Evolutionary conservation across 2,113 vertebrate species (phyloP).

Genomic region (Ictidomys tridecemlineatus): DNA sequence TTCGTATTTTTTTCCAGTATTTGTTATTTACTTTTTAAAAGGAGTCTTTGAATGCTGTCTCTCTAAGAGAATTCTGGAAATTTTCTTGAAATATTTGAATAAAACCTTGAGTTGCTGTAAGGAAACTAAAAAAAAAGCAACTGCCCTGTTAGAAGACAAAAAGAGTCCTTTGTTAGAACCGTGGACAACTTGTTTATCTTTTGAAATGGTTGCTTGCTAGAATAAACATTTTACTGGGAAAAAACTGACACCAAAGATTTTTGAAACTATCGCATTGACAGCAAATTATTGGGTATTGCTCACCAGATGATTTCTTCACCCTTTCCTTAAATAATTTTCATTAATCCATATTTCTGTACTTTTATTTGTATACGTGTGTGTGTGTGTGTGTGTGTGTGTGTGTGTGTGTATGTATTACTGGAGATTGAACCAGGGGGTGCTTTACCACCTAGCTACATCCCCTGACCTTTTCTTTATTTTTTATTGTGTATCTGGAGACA

Average conservation of each 20-base stretch:
- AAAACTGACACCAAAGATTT: conserved; percentile 53
- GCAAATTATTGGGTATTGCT: conserved; percentile 20
- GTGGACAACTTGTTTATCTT: conserved; percentile 51
- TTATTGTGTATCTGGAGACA: too few species aligned
- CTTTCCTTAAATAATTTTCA: conserved; percentile 2
- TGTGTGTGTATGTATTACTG: too few species aligned
- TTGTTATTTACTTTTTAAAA: conserved; percentile 44
- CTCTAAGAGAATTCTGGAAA: conserved; percentile 53
- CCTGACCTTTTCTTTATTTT: too few species aligned
- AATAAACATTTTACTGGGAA: conserved; percentile 62
- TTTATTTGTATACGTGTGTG: neutral
- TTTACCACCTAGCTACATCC: too few species aligned
- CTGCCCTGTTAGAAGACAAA: conserved; percentile 60
- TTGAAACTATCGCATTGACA: conserved; percentile 6
- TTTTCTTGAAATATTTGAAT: conserved; percentile 51
- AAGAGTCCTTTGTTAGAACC: conserved; percentile 67
- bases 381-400: too few species aligned
- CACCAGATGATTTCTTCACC: neutral
- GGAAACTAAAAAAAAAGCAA: conserved; percentile 47
- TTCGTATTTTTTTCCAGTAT: neutral
- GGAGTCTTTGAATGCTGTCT: neutral
- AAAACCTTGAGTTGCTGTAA: conserved; percentile 43
- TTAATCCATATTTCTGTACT: conserved; percentile 16
- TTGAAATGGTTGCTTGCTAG: conserved; percentile 40
- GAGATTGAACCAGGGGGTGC: too few species aligned